Evolutionary conservation across 2,113 vertebrate species (phyloP).

Genomic region (Hylia prasina): DNA sequence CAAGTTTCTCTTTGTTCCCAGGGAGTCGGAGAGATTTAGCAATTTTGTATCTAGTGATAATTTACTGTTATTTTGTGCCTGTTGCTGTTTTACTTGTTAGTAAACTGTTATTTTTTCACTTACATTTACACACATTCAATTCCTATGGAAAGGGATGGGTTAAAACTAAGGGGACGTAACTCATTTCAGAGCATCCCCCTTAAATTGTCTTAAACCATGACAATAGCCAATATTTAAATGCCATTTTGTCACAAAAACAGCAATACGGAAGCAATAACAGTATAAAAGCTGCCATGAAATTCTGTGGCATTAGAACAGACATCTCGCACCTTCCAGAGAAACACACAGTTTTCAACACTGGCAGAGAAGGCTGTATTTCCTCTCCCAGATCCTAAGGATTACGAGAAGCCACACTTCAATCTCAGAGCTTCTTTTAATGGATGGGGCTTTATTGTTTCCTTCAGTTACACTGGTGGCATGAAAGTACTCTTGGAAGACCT

Average conservation of each 20-base stretch:
- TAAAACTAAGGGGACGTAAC: background rate
- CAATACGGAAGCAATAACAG: background rate
- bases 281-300: background rate
- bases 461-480: background rate
- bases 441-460: background rate
- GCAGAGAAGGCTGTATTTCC: background rate
- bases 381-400: background rate
- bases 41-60: background rate
- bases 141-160: background rate
- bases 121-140: background rate
- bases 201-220: background rate
- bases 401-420: background rate
- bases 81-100: background rate
- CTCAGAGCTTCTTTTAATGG: background rate
- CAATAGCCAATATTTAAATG: background rate
- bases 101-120: background rate
- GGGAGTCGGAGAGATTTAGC: background rate
- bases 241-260: background rate
- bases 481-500: background rate
- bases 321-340: background rate
- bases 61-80: background rate
- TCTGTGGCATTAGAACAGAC: background rate
- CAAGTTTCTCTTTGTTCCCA: background rate
- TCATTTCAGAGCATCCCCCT: background rate
- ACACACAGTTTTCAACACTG: background rate